Base-by-base conservation (phyloP, 1,140 invertebrate species). In the Drosophila melanogaster region DNA sequence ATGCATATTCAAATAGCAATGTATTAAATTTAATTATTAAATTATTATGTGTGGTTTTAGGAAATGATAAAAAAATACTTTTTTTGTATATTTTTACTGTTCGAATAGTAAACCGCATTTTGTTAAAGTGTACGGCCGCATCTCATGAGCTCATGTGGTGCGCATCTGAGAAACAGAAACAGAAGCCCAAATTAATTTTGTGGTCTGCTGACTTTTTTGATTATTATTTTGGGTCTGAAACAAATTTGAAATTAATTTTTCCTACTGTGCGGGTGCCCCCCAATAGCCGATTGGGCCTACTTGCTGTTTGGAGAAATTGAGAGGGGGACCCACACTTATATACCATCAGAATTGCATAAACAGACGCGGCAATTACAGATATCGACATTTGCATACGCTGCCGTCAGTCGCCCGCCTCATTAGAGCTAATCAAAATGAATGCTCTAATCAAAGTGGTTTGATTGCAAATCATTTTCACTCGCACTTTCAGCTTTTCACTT, bases 401-500 rank as follows among this genome's bases (percentile, higher is more conserved):
- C 44, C 54, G 26, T 33, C 26, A 15, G 40, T 46, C 30, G 43
- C 15, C 58, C 51, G 62, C 35, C 51, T 81, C 66, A 85, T 85
- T 85, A 86, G 77, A 81, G 66, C 55, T 85, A 85, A 84, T 84
- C 77, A 77, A 73, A 62, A 59, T 77, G 77, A 86, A 77, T 86
- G 73, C 65, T 77, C 54, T 60, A 80, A 85, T 84, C 81, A 85
- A 72, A 80, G 81, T 73, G 81, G 80, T 84, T 84, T 77, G 77
- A 61, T 56, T 62, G 73, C 54, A 77, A 85, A 85, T 74, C 77
- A 86, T 77, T 86, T 85, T 77, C 41, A 86, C 81, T 84, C 81
- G 86, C 81, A 85, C 81, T 85, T 86, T 85, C 81, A 65, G 76
- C 62, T 81, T 85, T 85, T 85, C 81, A 86, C 81, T 85, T 85